A percentile compares a stretch with the other conserved stretches of the same genome.
Evolutionary conservation across 2,888 invertebrate species (phyloP).

Genomic region (Lamellibrachia satsuma): DNA sequence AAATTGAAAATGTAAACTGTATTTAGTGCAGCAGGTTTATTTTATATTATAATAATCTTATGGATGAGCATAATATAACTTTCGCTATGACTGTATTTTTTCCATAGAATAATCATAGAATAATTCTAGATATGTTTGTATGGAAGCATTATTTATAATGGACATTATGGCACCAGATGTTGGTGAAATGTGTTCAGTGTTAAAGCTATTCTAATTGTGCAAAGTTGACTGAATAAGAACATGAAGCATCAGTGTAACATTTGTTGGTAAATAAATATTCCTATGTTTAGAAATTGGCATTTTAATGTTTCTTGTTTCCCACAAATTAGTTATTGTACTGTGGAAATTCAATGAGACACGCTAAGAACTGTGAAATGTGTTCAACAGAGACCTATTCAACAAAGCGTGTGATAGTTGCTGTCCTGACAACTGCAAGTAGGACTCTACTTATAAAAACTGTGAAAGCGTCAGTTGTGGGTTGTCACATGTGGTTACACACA

Average conservation of each 20-base stretch:
- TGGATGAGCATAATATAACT: no score
- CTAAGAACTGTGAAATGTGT: background rate
- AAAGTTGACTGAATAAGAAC: no score
- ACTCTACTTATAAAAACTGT: slow-evolving; percentile 11
- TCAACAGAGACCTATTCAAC: background rate
- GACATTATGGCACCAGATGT: no score
- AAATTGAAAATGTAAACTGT: background rate
- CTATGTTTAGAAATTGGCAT: no score
- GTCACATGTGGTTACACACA: background rate
- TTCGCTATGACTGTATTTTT: background rate
- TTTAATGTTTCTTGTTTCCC: background rate
- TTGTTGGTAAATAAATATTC: no score
- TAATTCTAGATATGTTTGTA: background rate
- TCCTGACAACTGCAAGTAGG: background rate
- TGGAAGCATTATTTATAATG: no score
- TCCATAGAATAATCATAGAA: background rate
- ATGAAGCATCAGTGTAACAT: no score
- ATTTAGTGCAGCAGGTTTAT: background rate
- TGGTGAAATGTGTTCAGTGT: no score
- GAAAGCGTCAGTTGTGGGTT: background rate
- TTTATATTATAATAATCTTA: no score
- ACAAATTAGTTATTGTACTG: background rate
- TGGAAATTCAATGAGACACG: background rate
- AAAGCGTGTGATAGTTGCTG: background rate
- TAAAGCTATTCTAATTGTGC: no score